These are phyloP conservation scores for Erannis defoliaria DNA, from an alignment of 2,888 invertebrate species.

Conservation along the genomic window DNA sequence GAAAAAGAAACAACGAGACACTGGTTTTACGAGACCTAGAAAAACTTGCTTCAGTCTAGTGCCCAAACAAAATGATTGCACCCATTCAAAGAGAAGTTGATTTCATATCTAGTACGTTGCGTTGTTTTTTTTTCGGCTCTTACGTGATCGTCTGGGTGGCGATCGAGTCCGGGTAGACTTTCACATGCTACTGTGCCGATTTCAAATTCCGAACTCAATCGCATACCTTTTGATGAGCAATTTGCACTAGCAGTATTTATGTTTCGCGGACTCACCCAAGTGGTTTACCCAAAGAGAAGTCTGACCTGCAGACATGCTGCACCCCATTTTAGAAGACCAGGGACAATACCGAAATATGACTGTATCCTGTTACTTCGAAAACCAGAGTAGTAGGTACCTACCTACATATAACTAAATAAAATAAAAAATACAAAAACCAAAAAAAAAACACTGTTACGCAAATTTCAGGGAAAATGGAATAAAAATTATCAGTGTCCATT, in stretches of 20 bases:
- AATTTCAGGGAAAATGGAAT: constrained; percentile 1
- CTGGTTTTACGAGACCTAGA: background rate
- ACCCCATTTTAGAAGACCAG: too few relatives aligned
- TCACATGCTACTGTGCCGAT: constrained; percentile 45
- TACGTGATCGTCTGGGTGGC: constrained; percentile 42
- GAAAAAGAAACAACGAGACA: background rate
- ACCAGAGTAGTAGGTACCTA: too few relatives aligned
- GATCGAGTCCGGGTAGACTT: constrained; percentile 37
- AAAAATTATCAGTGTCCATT: constrained; percentile 3
- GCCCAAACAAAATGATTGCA: constrained; percentile 7
- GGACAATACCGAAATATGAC: too few relatives aligned
- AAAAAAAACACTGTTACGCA: background rate
- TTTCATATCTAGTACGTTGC: constrained; percentile 35
- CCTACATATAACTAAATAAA: too few relatives aligned
- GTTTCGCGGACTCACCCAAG: too few relatives aligned
- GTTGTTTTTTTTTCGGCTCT: constrained; percentile 43
- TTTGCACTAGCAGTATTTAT: background rate
- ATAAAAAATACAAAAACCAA: too few relatives aligned
- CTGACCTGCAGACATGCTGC: too few relatives aligned
- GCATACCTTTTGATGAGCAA: constrained; percentile 8
- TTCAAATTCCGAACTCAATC: constrained; percentile 25
- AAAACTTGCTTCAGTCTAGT: background rate
- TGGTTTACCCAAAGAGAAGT: too few relatives aligned
- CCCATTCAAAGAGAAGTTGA: constrained; percentile 7
- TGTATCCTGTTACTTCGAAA: too few relatives aligned